Evolutionary conservation across 1,140 invertebrate species (phyloP).

Genomic region (Trachymyrmex septentrionalis): DNA sequence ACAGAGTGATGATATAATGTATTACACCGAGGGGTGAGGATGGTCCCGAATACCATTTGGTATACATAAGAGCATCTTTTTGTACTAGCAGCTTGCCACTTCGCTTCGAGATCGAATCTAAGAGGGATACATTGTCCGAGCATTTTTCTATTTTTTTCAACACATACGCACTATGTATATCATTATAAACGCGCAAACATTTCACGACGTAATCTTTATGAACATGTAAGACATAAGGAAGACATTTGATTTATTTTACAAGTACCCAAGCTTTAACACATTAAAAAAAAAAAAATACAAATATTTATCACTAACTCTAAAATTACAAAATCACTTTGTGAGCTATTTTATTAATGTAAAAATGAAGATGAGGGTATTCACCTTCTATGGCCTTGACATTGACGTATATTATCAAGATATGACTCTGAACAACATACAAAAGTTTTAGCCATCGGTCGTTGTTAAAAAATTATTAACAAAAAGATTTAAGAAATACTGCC

Average conservation of each 20-base stretch:
- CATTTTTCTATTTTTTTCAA: conserved; percentile 40
- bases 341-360: too few species aligned
- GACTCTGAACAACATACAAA: too few species aligned
- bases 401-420: too few species aligned
- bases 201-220: background rate
- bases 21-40: conserved; percentile 64
- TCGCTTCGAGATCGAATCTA: conserved; percentile 65
- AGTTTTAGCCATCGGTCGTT: too few species aligned
- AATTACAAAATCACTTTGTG: too few species aligned
- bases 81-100: conserved; percentile 74
- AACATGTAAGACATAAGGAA: background rate
- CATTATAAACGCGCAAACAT: too few species aligned
- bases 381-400: too few species aligned
- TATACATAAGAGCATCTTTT: conserved; percentile 68
- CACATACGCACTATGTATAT: background rate
- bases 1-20: conserved; percentile 47
- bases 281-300: background rate
- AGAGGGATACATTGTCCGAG: conserved; percentile 53
- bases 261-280: background rate
- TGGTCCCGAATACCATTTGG: conserved; percentile 64
- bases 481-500: too few species aligned
- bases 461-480: too few species aligned
- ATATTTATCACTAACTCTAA: background rate
- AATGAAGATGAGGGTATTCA: too few species aligned
- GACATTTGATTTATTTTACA: background rate